Percentiles rank a stretch among this genome's conserved stretches.
Conservation (phyloP, 2,797 vertebrate species). For the Paguma larvata region DNA sequence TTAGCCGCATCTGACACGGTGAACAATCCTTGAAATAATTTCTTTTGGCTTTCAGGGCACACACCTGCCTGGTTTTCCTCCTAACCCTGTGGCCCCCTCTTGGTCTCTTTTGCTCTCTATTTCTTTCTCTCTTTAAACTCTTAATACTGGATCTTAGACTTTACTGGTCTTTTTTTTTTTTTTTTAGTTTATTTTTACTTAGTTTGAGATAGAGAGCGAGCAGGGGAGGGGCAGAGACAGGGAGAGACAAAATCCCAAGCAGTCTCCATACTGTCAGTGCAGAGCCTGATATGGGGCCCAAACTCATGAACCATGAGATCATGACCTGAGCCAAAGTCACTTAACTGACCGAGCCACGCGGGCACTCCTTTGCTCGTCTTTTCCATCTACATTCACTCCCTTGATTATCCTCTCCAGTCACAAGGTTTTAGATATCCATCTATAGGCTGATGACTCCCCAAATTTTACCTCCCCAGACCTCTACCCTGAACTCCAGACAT, state of each 20-base stretch:
- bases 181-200: too few species aligned
- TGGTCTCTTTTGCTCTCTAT: conserved; percentile 24
- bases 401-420: background rate
- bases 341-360: too few species aligned
- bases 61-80: background rate
- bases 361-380: background rate
- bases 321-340: too few species aligned
- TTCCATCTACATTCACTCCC: background rate
- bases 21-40: background rate
- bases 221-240: too few species aligned
- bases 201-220: too few species aligned
- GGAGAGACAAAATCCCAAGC: too few species aligned
- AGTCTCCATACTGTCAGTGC: too few species aligned
- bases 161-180: background rate
- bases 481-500: background rate
- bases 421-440: background rate
- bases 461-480: background rate
- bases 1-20: background rate
- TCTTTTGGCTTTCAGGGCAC: background rate
- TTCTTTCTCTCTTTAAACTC: background rate
- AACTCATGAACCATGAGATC: too few species aligned
- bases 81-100: background rate
- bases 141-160: background rate
- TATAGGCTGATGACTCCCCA: background rate
- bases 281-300: too few species aligned